Evolutionary conservation across 1,140 invertebrate genomes (phyloP).

Genomic region (Drosophila watanabei): DNA sequence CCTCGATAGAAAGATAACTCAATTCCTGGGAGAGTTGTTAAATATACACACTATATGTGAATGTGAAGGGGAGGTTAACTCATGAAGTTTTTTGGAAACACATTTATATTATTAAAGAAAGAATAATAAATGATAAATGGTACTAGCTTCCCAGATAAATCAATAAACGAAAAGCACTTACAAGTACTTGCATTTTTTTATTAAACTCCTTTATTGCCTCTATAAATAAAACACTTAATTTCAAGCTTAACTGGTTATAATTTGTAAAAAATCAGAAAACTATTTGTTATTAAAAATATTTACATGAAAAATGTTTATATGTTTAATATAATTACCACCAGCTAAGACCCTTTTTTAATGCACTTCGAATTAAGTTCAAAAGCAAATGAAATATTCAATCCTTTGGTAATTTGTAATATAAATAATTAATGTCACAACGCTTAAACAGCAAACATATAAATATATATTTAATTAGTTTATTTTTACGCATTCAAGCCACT

Average conservation of each 20-base stretch:
- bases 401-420: background rate
- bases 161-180: background rate
- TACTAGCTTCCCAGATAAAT: background rate
- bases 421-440: constrained; percentile 16
- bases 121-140: background rate
- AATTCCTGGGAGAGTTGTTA: background rate
- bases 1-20: background rate
- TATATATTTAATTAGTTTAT: background rate
- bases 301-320: too few species aligned
- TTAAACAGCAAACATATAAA: background rate
- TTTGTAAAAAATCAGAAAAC: background rate
- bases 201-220: background rate
- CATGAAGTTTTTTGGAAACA: background rate
- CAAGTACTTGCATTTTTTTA: background rate
- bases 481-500: background rate
- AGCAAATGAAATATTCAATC: constrained; percentile 2
- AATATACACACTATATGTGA: background rate
- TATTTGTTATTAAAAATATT: background rate
- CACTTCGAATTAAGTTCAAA: background rate
- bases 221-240: background rate
- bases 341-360: background rate
- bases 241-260: background rate
- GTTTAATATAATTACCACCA: background rate
- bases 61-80: background rate
- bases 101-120: background rate